A percentile compares a stretch with the other conserved stretches of the same genome.
These are phyloP conservation scores for Dendrolimus punctatus DNA, from an alignment of 1,140 invertebrate species.

Conservation along the genomic window DNA sequence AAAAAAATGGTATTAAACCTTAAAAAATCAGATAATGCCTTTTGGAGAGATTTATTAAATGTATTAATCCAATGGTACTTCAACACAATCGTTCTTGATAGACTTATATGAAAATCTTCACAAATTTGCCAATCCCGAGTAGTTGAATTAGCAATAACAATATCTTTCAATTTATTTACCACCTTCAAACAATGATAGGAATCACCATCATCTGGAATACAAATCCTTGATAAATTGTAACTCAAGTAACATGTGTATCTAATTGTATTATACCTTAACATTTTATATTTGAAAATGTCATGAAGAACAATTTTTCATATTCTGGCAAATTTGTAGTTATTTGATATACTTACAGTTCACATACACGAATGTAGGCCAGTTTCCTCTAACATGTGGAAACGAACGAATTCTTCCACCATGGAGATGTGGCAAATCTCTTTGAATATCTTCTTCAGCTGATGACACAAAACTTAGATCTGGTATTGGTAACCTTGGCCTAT, in stretches of 20 bases:
- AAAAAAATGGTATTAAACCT: too few species aligned
- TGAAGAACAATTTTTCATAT: too few species aligned
- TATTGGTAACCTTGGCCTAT: slow-evolving; percentile 35
- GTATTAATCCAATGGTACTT: background rate
- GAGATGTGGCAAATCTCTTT: slow-evolving; percentile 72
- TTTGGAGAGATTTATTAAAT: background rate
- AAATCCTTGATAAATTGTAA: too few species aligned
- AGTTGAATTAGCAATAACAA: too few species aligned
- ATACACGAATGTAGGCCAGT: slow-evolving; percentile 85
- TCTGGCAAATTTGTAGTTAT: background rate
- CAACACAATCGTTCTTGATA: background rate
- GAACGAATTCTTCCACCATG: slow-evolving; percentile 78
- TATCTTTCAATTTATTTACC: too few species aligned
- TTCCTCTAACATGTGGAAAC: slow-evolving; percentile 85
- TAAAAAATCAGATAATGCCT: background rate
- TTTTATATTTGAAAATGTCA: too few species aligned
- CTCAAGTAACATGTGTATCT: too few species aligned
- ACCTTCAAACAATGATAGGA: too few species aligned
- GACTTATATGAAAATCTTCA: too few species aligned
- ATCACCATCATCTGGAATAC: too few species aligned
- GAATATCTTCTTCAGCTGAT: slow-evolving; percentile 25
- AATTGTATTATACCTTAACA: too few species aligned
- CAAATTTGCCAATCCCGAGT: too few species aligned
- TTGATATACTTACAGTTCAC: slow-evolving; percentile 75
- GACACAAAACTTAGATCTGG: slow-evolving; percentile 40